Base-by-base conservation (phyloP, 2,797 vertebrate genomes). In the Microcaecilia unicolor region DNA sequence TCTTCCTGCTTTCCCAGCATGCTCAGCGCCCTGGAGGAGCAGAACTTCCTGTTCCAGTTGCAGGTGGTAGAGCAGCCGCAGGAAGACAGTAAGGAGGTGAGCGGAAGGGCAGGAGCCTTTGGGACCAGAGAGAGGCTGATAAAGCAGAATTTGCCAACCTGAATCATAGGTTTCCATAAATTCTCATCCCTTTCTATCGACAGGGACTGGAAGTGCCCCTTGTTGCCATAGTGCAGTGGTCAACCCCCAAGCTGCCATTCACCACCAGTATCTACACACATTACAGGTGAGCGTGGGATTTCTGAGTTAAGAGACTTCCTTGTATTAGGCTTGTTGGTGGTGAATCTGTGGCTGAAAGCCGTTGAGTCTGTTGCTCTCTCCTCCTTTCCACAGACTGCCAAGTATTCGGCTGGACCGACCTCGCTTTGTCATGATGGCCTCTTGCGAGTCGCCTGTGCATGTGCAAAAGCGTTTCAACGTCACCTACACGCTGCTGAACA, bases 211-310 rank as follows among this genome's bases (percentile, higher is more conserved):
- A 96, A 71, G 89, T 96, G 10, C 91, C 92, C 1, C 65, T 97
- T 51, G 84, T 95, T 4, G 92, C 91, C 1, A 86, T 94, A 37
- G 61, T 97, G 28, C 90, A 90, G 69, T 97, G 92, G 92, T 93
- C 92, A 0, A 92, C 91, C 6, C 77, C 89, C 3, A 93, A 93
- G 57, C 86, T 93, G 65, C 92, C 90, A 10, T 91, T 91, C 59
- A 92, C 89, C 51, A 85, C 85, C 75, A 89, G 86, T 34, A 95
- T 95, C 70, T 93, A 90, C 52, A 97, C 92, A 2, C 93, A 95
- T 45, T 97, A 97, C 72, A 85, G 78, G 82, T 84, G 31, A 57
- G 74, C 30, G 27, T 9, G 22, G 5, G n/a, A 22, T 9, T 12
- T 6, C 8, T 5, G 11, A 3, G 22, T 7, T 3, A 15, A 10